Evolutionary conservation across 1,140 invertebrate genomes (phyloP).

Genomic region (Colletes latitarsis): DNA sequence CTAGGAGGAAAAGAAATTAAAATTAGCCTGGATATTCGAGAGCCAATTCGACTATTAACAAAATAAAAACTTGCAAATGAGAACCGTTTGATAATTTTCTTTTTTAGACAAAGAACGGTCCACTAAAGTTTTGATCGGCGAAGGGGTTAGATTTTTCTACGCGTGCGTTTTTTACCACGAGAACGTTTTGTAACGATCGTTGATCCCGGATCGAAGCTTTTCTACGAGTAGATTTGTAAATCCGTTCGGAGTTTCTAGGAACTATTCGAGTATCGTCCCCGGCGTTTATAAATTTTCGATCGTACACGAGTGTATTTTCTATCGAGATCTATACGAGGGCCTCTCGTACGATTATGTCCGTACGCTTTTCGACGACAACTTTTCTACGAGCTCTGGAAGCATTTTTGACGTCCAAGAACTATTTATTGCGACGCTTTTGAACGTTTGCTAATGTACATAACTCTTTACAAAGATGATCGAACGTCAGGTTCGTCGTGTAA

Average conservation of each 20-base stretch:
- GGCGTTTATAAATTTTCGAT: neutral
- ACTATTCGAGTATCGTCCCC: neutral
- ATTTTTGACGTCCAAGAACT: neutral
- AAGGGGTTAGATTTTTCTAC: neutral
- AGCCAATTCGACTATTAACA: too few relatives aligned
- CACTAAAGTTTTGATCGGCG: too few relatives aligned
- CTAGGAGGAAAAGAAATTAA: too few relatives aligned
- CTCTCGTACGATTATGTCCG: constrained; percentile 1
- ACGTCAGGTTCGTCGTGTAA: neutral
- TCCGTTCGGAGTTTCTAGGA: neutral
- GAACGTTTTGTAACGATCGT: neutral
- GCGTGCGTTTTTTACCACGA: neutral
- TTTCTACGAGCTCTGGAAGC: constrained; percentile 4
- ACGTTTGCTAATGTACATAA: neutral
- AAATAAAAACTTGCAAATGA: too few relatives aligned
- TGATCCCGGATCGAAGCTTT: neutral
- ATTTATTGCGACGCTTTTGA: neutral
- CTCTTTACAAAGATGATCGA: neutral
- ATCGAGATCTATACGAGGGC: neutral
- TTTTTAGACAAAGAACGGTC: too few relatives aligned
- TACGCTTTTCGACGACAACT: neutral
- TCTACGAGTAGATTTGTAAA: constrained; percentile 28
- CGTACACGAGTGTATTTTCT: constrained; percentile 2
- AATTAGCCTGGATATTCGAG: too few relatives aligned
- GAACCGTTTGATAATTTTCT: too few relatives aligned